These are phyloP conservation scores for Athetis lepigone DNA, from an alignment of 2,888 invertebrate genomes.

Conservation along the genomic window DNA sequence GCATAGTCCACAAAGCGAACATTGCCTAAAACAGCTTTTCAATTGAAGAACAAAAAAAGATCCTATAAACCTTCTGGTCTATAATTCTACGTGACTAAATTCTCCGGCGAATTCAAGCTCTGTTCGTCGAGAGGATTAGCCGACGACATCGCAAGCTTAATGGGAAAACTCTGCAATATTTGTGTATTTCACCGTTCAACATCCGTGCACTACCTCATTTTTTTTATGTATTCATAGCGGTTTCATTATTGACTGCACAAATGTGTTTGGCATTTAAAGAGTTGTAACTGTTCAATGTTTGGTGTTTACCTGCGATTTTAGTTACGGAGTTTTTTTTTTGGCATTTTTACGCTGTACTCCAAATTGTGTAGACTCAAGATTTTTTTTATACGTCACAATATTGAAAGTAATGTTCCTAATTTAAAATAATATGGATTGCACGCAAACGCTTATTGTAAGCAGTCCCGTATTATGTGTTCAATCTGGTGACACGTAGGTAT, in stretches of 20 bases:
- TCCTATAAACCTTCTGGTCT: slow-evolving; percentile 8
- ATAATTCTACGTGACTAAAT: slow-evolving; percentile 33
- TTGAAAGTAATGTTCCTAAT: background rate
- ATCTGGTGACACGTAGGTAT: background rate
- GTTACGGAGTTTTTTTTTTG: background rate
- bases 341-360: background rate
- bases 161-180: slow-evolving; percentile 63
- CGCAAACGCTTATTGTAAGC: background rate
- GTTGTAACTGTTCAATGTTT: slow-evolving; percentile 30
- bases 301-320: slow-evolving; percentile 9
- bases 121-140: slow-evolving; percentile 66
- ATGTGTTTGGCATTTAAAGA: slow-evolving; percentile 28
- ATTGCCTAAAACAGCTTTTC: too few species aligned
- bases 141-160: slow-evolving; percentile 65
- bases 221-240: slow-evolving; percentile 37
- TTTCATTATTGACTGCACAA: slow-evolving; percentile 37
- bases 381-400: background rate
- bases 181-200: slow-evolving; percentile 42
- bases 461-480: background rate
- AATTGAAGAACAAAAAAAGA: too few species aligned
- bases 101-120: slow-evolving; percentile 63
- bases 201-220: slow-evolving; percentile 36
- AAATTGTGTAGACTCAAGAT: background rate
- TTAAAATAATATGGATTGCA: background rate
- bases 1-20: too few species aligned